Evolutionary conservation across 2,113 vertebrate species (phyloP).

Genomic region (Pachypanchax playfairii): DNA sequence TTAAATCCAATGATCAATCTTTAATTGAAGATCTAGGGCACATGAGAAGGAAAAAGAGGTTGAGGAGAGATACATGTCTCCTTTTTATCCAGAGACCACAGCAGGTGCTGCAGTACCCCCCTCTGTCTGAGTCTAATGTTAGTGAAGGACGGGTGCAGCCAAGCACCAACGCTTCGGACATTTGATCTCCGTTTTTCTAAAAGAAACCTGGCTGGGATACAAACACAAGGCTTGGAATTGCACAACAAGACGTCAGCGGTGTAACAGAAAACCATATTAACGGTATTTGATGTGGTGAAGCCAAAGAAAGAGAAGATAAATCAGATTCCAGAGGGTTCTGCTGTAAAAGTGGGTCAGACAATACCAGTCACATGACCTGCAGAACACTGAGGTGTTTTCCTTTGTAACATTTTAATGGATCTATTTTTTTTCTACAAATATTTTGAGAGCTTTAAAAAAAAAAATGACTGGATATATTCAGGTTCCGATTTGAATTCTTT

Average conservation of each 20-base stretch:
- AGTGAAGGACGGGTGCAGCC: constrained; percentile 6
- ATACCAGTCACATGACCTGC: not conserved
- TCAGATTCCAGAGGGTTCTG: constrained; percentile 21
- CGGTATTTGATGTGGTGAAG: constrained; percentile 39
- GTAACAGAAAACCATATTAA: constrained; percentile 32
- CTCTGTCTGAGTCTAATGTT: not conserved
- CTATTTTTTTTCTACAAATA: not conserved
- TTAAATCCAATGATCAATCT: constrained; percentile 9
- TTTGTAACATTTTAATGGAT: constrained; percentile 2
- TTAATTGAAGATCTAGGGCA: not conserved
- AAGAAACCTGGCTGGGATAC: constrained; percentile 34
- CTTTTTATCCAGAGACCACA: constrained; percentile 6
- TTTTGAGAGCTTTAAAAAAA: not conserved
- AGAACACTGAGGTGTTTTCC: not conserved
- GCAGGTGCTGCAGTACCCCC: not conserved
- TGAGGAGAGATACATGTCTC: not conserved
- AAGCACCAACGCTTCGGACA: not conserved
- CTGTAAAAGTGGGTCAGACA: constrained; percentile 4
- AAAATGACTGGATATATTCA: not conserved
- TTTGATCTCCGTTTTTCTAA: constrained; percentile 37
- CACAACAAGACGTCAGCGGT: constrained; percentile 15
- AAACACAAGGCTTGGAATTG: constrained; percentile 19
- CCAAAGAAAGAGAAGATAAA: constrained; percentile 32
- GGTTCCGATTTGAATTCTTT: not conserved
- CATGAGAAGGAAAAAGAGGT: not conserved